Base-by-base conservation (phyloP, 2,888 invertebrate genomes). In the Camptogramma bilineatum region DNA sequence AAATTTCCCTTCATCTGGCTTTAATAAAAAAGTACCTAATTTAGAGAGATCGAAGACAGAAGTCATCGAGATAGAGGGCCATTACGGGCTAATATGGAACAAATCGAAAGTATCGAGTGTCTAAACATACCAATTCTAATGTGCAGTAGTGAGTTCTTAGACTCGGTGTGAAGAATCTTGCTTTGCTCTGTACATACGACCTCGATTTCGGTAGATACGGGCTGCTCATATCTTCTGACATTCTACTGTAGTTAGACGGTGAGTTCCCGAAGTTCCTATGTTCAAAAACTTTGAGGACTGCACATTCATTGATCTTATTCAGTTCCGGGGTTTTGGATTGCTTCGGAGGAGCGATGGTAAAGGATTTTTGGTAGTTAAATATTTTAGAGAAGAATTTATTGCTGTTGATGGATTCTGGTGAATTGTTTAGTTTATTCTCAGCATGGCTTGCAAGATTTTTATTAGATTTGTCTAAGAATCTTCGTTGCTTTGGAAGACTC, bases 401-500 rank as follows among this genome's bases (percentile, higher is more conserved):
- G 60, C 56, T 61, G 21, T 60, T 63, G 16, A 58, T 60, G 7
- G 63, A 56, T 31, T 46, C 50, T 39, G 51, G 57, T 19, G 60
- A 47, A 10, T 19, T 18, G n/a, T 17, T 57, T 42, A 19, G 55
- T n/a, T 13, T 52, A 9, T 57, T 46, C 10, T 46, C 24, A 5
- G 19, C 34, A 46, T 53, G 42, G 48, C 48, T 53, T 18, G 51
- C 42, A 44, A 21, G 56, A 52, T 4, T 53, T 39, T n/a, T 31
- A 47, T 16, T 53, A 17, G 51, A 24, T 51, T 34, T 52, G 2
- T 63, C 54, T 24, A 46, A 44, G n/a, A 31, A 58, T 58, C 66
- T 66, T 53, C 66, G 70, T 34, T 57, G 51, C 7, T 64, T 42
- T 28, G 85, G 82, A 51, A 78, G 66, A 56, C 74, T 81, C 5